Percentiles rank a stretch among this genome's conserved stretches.
phyloP scores from a whole-genome alignment of 2,113 vertebrate species.

The Orcinus orca region DNA sequence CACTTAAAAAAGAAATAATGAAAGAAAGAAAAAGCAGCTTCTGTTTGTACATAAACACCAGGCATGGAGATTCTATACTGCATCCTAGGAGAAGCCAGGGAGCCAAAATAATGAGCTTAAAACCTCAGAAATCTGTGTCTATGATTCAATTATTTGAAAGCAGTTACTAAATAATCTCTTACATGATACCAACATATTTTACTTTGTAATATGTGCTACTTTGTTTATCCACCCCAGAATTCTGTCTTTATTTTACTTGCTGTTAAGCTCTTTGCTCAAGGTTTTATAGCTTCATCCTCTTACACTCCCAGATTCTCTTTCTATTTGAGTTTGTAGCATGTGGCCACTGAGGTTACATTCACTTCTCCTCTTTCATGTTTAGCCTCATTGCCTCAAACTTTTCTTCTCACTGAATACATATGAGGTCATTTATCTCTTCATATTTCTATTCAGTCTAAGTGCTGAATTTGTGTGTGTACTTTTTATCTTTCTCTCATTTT shows the following conservation, averaged over 20 bases:
- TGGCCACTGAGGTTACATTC: conserved; percentile 56
- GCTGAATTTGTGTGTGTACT: not conserved
- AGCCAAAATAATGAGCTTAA: conserved; percentile 65
- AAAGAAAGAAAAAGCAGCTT: conserved; percentile 60
- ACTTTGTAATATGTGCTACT: not conserved
- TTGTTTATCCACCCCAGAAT: conserved; percentile 1
- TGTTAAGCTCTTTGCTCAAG: conserved; percentile 30
- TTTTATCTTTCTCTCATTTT: not conserved
- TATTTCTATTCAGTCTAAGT: conserved; percentile 3
- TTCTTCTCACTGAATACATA: conserved; percentile 64
- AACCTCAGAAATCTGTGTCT: conserved; percentile 48
- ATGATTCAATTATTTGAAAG: conserved; percentile 57
- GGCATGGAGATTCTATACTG: not conserved
- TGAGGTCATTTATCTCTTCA: conserved; percentile 55
- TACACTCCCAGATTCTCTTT: not conserved
- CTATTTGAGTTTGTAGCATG: conserved; percentile 41
- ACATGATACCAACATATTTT: not conserved
- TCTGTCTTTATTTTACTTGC: conserved; percentile 56
- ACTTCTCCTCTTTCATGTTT: conserved; percentile 56
- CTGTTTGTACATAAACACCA: conserved; percentile 77
- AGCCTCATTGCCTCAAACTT: conserved; percentile 59
- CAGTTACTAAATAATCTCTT: conserved; percentile 42
- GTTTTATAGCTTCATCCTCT: conserved; percentile 20
- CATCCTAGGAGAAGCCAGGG: conserved; percentile 73
- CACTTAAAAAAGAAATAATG: conserved; percentile 56